These are phyloP conservation scores for Zootermopsis nevadensis DNA, from an alignment of 2,888 invertebrate genomes.

Conservation along the genomic window DNA sequence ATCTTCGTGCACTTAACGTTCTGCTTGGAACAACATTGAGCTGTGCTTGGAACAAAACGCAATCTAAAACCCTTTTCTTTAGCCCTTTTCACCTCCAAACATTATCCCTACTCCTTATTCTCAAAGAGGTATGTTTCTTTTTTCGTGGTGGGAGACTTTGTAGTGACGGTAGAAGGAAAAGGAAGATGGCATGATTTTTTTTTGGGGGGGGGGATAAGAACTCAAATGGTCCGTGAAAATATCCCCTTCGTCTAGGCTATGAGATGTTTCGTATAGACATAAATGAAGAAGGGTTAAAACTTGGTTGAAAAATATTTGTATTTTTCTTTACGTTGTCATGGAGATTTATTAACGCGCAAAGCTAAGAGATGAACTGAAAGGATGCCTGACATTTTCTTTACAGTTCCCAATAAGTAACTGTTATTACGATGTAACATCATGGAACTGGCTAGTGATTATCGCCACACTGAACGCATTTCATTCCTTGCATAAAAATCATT, in stretches of 20 bases:
- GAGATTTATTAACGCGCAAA: background rate
- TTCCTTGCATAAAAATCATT: too few relatives aligned
- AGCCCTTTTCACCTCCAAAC: background rate
- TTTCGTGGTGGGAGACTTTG: too few relatives aligned
- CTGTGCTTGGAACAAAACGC: background rate
- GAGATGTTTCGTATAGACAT: constrained; percentile 18
- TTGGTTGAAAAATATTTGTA: background rate
- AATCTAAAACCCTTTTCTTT: background rate
- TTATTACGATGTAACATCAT: too few relatives aligned
- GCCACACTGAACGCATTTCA: too few relatives aligned
- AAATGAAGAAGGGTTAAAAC: constrained; percentile 10
- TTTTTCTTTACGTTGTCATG: background rate
- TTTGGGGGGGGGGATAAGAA: background rate
- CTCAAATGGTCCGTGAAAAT: constrained; percentile 31
- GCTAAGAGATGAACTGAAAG: background rate
- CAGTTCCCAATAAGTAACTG: too few relatives aligned
- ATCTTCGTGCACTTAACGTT: constrained; percentile 7
- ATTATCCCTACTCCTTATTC: too few relatives aligned
- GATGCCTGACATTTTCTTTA: too few relatives aligned
- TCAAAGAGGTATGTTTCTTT: background rate
- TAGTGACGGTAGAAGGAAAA: background rate
- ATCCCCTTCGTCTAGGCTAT: background rate
- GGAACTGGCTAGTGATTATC: too few relatives aligned
- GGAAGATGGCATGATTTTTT: background rate
- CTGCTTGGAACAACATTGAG: constrained; percentile 1